Base-by-base conservation (phyloP, 2,797 vertebrate species). In the Notolabrus celidotus region DNA sequence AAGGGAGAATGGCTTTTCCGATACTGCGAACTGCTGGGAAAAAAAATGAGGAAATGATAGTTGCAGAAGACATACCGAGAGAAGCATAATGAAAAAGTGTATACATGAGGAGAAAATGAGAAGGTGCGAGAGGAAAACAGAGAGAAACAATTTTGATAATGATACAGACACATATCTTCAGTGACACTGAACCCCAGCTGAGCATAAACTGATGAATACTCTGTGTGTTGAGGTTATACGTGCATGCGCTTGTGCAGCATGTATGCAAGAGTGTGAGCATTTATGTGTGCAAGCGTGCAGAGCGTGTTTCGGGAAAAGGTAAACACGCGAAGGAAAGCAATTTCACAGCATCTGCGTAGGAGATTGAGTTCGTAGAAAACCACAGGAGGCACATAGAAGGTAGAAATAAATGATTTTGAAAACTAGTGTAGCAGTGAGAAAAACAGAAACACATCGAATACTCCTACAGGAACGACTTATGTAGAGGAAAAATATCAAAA, bases 281-380 rank as follows among this genome's bases (percentile, higher is more conserved):
- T 52, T 23, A 23, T 16, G 19, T 38, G 60, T 25, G 25, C 27
- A 11, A 3, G 57, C 33, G 55, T 34, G 56, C 62, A 60, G 42
- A 14, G 9, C 66, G 64, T 22, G 2, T 66, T 39, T 49, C 52
- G 67, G 20, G 67, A 20, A 67, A 81, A 80, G 47, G 72, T 80
- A 78, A 85, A 82, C 70, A 71, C 34, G 64, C 67, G 59, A 54
- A 67, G 73, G 63, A 79, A 87, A 81, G 82, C 83, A 82, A 87
- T 84, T 89, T 87, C 77, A 86, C 82, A 92, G 74, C 76, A 78
- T 82, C 67, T 83, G 84, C 60, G 15, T 81, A 42, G 42, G 64
- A 59, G 67, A 83, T 79, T 62, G 78, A 80, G 63, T 71, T 79
- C 71, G 64, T 67, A 51, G 53, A 53, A 66, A 82, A 54, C 72